Evolutionary conservation across 1,140 invertebrate genomes (phyloP).

Genomic region (Steinernema feltiae): DNA sequence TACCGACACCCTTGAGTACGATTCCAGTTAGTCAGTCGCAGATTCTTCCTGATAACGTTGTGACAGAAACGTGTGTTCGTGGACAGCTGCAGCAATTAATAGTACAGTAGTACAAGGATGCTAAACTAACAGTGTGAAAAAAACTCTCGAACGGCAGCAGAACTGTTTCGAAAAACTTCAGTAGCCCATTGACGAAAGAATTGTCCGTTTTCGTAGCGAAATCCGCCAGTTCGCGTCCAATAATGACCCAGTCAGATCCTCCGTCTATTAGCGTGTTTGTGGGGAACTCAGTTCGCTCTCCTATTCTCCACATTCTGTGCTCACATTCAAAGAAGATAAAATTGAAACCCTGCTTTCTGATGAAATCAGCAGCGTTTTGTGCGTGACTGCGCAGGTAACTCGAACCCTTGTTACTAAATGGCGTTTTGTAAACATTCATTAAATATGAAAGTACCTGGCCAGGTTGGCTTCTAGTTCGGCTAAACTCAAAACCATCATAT

Average conservation of each 20-base stretch:
- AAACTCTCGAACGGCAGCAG: slow-evolving; percentile 64
- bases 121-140: slow-evolving; percentile 76
- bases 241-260: slow-evolving; percentile 92
- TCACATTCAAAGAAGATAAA: slow-evolving; percentile 96
- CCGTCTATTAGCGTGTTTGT: slow-evolving; percentile 73
- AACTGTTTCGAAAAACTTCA: slow-evolving; percentile 44
- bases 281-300: slow-evolving; percentile 65
- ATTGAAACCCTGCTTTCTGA: slow-evolving; percentile 91
- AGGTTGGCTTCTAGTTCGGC: slow-evolving; percentile 46
- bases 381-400: slow-evolving; percentile 50
- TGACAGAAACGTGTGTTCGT: slow-evolving; percentile 85
- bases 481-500: slow-evolving; percentile 47
- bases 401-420: slow-evolving; percentile 45
- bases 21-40: slow-evolving; percentile 97
- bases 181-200: slow-evolving; percentile 31
- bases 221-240: slow-evolving; percentile 78
- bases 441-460: slow-evolving; percentile 31
- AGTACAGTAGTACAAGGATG: background rate
- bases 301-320: slow-evolving; percentile 89
- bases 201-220: slow-evolving; percentile 65
- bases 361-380: slow-evolving; percentile 65
- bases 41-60: slow-evolving; percentile 87
- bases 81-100: slow-evolving; percentile 61
- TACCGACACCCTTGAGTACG: slow-evolving; percentile 92
- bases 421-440: background rate